phyloP scores from a whole-genome alignment of 1,140 invertebrate genomes.

The Papilio dardanus region DNA sequence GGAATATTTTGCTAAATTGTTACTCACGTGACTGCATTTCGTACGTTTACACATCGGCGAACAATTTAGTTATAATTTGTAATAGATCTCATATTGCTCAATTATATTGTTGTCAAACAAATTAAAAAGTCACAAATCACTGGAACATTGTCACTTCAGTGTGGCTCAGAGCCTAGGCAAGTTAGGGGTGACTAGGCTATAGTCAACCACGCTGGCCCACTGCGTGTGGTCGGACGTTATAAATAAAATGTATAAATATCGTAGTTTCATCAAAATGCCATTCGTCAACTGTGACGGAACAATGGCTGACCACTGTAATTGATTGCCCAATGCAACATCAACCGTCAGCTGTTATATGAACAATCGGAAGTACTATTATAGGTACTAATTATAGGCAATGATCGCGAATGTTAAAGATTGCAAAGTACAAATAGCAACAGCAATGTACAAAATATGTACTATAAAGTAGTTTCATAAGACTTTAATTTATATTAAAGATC shows the following conservation, averaged over 20 bases:
- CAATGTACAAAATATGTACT: too few relatives aligned
- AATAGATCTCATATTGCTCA: neutral
- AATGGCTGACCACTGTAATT: conserved; percentile 18
- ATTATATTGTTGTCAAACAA: neutral
- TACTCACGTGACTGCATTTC: conserved; percentile 5
- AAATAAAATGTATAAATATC: neutral
- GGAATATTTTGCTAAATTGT: neutral
- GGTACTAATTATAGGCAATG: neutral
- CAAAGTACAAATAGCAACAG: too few relatives aligned
- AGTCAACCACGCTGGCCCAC: too few relatives aligned
- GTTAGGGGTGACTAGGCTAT: too few relatives aligned
- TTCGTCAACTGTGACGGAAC: neutral
- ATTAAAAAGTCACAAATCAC: neutral
- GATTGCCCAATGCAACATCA: neutral
- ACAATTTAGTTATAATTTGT: neutral
- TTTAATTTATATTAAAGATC: neutral
- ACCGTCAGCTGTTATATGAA: neutral
- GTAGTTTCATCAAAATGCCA: neutral
- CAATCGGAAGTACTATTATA: neutral
- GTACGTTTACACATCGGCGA: neutral
- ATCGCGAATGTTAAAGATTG: too few relatives aligned
- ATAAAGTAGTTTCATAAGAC: too few relatives aligned
- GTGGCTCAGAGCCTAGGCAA: too few relatives aligned
- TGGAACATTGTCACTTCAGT: neutral
- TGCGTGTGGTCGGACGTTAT: too few relatives aligned